phyloP scores from a whole-genome alignment of 2,888 invertebrate genomes.

The Lamellibrachia satsuma region DNA sequence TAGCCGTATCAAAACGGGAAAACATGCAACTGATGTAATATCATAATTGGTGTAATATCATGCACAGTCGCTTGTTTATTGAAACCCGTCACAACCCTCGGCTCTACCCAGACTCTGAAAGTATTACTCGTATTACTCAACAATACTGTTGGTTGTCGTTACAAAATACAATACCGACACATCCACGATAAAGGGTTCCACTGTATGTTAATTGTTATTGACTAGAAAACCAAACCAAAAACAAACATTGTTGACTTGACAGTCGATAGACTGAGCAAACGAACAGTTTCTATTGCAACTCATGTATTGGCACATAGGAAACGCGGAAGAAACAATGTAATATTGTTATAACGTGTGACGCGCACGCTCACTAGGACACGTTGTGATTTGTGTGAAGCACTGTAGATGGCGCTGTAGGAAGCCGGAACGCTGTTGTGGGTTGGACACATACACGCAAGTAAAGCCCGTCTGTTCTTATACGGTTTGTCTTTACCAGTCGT shows the following conservation, averaged over 20 bases:
- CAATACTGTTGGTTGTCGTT: neutral
- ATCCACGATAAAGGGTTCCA: neutral
- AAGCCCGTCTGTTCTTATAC: neutral
- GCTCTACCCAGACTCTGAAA: neutral
- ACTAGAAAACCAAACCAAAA: conserved; percentile 3
- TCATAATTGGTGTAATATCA: neutral
- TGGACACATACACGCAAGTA: neutral
- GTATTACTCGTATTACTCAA: neutral
- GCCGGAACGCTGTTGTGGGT: neutral
- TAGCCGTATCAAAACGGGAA: neutral
- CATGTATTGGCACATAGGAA: neutral
- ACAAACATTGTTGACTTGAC: neutral
- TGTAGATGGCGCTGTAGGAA: conserved; percentile 8
- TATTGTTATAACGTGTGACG: neutral
- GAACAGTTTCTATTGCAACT: neutral
- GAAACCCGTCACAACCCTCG: neutral
- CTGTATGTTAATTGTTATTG: neutral
- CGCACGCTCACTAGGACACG: neutral
- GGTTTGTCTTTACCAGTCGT: neutral
- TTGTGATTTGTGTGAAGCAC: conserved; percentile 6
- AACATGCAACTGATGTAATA: neutral
- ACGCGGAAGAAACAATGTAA: neutral
- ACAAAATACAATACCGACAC: neutral
- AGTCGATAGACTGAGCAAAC: neutral
- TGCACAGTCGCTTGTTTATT: neutral